phyloP scores from a whole-genome alignment of 1,140 invertebrate species.

The Sycophaga agraensis region DNA sequence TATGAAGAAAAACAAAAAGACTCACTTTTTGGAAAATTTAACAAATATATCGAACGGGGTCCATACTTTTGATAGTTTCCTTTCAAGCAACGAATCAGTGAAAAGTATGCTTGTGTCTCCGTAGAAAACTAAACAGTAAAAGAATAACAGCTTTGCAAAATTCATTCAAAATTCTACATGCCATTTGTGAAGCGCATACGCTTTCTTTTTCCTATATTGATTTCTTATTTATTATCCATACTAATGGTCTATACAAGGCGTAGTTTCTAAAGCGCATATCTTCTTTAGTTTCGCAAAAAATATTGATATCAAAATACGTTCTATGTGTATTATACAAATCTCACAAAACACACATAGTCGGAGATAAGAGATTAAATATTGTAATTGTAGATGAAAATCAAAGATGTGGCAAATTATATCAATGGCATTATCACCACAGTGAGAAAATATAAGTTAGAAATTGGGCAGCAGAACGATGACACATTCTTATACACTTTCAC shows the following conservation, averaged over 20 bases:
- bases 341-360: not conserved
- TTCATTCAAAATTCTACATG: constrained; percentile 12
- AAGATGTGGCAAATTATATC: not conserved
- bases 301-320: constrained; percentile 8
- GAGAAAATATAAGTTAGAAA: not conserved
- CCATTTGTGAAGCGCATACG: constrained; percentile 26
- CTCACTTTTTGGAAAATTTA: no score
- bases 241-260: constrained; percentile 58
- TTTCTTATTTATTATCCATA: constrained; percentile 48
- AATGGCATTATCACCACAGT: not conserved
- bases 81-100: constrained; percentile 21
- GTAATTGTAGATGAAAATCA: constrained; percentile 6
- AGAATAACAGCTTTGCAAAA: constrained; percentile 22
- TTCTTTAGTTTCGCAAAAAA: constrained; percentile 37
- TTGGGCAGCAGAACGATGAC: constrained; percentile 22
- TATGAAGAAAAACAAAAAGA: no score
- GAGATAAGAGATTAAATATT: constrained; percentile 7
- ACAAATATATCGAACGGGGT: no score
- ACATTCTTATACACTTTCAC: constrained; percentile 32
- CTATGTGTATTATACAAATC: not conserved
- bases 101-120: constrained; percentile 8
- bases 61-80: constrained; percentile 1
- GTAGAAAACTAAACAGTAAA: not conserved
- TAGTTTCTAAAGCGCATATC: constrained; percentile 48
- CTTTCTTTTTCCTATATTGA: constrained; percentile 45